These are phyloP conservation scores for Anoplopoma fimbria DNA, from an alignment of 2,113 vertebrate species.

Conservation along the genomic window DNA sequence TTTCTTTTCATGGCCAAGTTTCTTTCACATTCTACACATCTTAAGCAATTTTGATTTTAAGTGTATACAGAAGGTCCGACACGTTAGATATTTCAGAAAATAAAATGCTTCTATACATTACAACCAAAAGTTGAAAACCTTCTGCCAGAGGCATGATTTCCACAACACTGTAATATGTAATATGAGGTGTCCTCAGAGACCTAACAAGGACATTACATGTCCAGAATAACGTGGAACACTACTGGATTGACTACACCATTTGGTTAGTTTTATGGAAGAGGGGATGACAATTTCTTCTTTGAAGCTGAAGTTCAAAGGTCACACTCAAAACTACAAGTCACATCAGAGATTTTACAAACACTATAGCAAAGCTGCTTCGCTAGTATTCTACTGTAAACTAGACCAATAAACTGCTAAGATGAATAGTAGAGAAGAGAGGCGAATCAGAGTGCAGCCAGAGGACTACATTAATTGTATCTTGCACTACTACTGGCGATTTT, in stretches of 20 bases:
- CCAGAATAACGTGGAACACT: slow-evolving; percentile 48
- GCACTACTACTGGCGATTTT: neutral
- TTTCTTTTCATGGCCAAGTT: slow-evolving; percentile 35
- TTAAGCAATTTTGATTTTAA: slow-evolving; percentile 13
- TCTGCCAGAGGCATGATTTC: slow-evolving; percentile 35
- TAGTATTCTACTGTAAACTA: neutral
- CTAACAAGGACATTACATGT: slow-evolving; percentile 19
- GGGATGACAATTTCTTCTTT: slow-evolving; percentile 6
- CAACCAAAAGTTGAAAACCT: slow-evolving; percentile 8
- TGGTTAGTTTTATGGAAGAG: slow-evolving; percentile 16
- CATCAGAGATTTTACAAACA: neutral
- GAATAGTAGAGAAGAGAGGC: neutral
- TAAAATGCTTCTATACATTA: slow-evolving; percentile 39
- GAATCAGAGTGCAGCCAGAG: neutral
- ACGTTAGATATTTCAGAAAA: slow-evolving; percentile 11
- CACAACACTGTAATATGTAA: slow-evolving; percentile 25
- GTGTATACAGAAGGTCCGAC: slow-evolving; percentile 23
- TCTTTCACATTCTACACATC: slow-evolving; percentile 49
- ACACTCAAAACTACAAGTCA: slow-evolving; percentile 17
- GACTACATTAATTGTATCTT: neutral
- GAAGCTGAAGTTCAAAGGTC: slow-evolving; percentile 39
- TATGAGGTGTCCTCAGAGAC: slow-evolving; percentile 33
- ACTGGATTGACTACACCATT: slow-evolving; percentile 28
- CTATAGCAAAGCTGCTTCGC: neutral
- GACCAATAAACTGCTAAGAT: neutral